Conservation (phyloP, 2,113 vertebrate species). For the Cyanoderma ruficeps region DNA sequence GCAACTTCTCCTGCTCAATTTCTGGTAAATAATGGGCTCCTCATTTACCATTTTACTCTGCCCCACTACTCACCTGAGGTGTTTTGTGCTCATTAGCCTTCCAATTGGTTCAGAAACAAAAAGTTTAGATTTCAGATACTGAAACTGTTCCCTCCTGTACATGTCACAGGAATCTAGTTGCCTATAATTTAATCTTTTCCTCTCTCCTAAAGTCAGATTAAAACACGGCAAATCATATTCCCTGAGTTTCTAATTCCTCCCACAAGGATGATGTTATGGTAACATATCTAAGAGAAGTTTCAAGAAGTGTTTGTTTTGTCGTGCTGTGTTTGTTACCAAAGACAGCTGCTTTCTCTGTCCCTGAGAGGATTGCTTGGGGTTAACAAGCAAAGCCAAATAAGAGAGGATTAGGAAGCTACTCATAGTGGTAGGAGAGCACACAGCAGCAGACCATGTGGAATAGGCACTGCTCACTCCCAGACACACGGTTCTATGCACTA, state of each 20-base stretch:
- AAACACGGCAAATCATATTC: conserved; percentile 51
- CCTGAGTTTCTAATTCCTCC: conserved; percentile 45
- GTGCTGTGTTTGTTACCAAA: conserved; percentile 61
- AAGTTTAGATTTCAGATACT: not conserved
- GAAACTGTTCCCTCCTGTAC: conserved; percentile 28
- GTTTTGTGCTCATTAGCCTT: not conserved
- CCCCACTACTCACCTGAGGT: not conserved
- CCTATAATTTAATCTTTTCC: conserved; percentile 30
- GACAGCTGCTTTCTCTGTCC: conserved; percentile 68
- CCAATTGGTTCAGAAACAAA: not conserved
- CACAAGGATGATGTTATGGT: conserved; percentile 27
- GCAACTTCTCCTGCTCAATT: not conserved
- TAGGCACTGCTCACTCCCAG: not conserved
- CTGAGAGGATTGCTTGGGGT: conserved; percentile 68
- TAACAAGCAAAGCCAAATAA: conserved; percentile 71
- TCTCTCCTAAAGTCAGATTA: conserved; percentile 59
- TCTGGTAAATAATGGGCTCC: not conserved
- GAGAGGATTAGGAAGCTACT: conserved; percentile 70
- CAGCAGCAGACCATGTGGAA: not conserved
- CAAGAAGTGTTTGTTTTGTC: conserved; percentile 50
- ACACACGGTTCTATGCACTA: not conserved
- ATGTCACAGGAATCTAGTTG: conserved; percentile 27
- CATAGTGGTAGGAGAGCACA: conserved; percentile 13
- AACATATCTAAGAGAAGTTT: conserved; percentile 16
- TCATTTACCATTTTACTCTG: not conserved